Conservation (phyloP, 2,797 vertebrate genomes). For the Poecilia gillii region DNA sequence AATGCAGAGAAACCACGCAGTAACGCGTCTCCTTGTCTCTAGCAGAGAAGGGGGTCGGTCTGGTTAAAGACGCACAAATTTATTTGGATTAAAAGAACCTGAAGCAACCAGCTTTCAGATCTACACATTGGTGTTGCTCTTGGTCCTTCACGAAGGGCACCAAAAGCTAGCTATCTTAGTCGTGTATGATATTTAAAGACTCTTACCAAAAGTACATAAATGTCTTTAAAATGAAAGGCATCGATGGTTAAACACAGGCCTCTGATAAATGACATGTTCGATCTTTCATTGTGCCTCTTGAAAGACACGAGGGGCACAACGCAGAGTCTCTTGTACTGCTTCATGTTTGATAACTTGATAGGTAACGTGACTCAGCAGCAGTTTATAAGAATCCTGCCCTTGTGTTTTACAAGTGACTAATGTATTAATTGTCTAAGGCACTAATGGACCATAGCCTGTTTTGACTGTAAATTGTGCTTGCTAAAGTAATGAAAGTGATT, state of each 20-base stretch:
- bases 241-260: slow-evolving; percentile 47
- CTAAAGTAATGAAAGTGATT: slow-evolving; percentile 85
- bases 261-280: slow-evolving; percentile 24
- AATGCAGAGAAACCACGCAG: slow-evolving; percentile 26
- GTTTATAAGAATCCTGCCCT: slow-evolving; percentile 69
- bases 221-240: slow-evolving; percentile 22
- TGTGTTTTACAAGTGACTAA: slow-evolving; percentile 71
- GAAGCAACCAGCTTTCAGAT: slow-evolving; percentile 37
- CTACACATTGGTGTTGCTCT: slow-evolving; percentile 25
- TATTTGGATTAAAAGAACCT: slow-evolving; percentile 3
- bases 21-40: slow-evolving; percentile 39
- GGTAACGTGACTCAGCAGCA: slow-evolving; percentile 60
- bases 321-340: slow-evolving; percentile 68
- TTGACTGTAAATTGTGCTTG: slow-evolving; percentile 85
- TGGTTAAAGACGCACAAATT: slow-evolving; percentile 53
- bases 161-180: slow-evolving; percentile 35
- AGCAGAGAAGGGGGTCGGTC: slow-evolving; percentile 30
- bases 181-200: slow-evolving; percentile 8
- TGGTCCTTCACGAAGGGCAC: slow-evolving; percentile 24
- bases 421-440: slow-evolving; percentile 83
- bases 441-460: slow-evolving; percentile 85
- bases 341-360: slow-evolving; percentile 56
- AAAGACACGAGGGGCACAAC: slow-evolving; percentile 40
- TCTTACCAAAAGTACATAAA: slow-evolving; percentile 19
- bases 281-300: slow-evolving; percentile 56